Base-by-base conservation (phyloP, 2,888 invertebrate species). In the Cactoblastis cactorum region DNA sequence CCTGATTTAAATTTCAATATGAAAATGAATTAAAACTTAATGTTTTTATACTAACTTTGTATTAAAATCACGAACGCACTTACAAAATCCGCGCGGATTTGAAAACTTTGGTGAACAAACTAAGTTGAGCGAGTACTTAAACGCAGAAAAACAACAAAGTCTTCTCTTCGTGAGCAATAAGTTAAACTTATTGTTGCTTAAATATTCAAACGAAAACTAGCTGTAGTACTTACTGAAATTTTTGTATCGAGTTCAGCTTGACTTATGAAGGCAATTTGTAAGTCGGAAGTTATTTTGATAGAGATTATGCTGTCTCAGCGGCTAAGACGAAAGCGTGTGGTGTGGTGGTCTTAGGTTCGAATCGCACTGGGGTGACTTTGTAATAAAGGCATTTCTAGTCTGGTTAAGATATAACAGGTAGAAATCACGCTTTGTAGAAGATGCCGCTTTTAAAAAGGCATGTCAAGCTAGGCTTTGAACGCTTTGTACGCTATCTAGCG, bases 101-200 rank as follows among this genome's bases (percentile, higher is more conserved):
- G 37, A 38, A 28, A 49, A 49, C 49, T 49, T 48, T 8, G 9
- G 11, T 14, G 33, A 14, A 19, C 35, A 24, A 39, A 37, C 17
- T 22, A 38, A 49, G 39, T 49, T 49, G 19, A n/a, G 38, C 28
- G 12, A 17, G 24, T 46, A 37, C 37, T 48, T 37, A 22, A 37
- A 37, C 15, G 24, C 24, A 48, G 47, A 22, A 48, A 48, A 48
- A 48, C 37, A 48, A 48, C 37, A 48, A 48, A 37, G 22, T 48
- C 37, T 37, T 15, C 24, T 48, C 37, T 37, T 15, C 37, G 5
- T 11, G 47, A 22, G 24, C 47, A 47, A 47, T 37, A 48, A 38
- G 47, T 48, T 46, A 35, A 46, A 15, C 47, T 38, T 48, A 48
- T 48, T 48, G 47, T 48, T 24, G 34, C 24, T 48, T 35, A 24